phyloP scores from a whole-genome alignment of 2,888 invertebrate species.

The Cephonodes hylas region DNA sequence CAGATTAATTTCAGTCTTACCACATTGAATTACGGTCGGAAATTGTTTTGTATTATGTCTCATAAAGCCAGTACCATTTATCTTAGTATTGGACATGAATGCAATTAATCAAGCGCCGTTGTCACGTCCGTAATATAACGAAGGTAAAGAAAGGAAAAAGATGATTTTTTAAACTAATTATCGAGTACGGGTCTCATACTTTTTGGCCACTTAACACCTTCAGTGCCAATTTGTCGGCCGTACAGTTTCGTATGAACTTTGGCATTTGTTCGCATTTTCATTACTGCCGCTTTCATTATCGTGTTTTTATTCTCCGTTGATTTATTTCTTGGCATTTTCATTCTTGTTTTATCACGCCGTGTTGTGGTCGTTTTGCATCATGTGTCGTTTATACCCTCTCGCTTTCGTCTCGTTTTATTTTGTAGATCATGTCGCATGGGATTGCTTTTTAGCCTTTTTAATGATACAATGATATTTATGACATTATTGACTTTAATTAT shows the following conservation, averaged over 20 bases:
- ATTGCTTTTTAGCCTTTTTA: background rate
- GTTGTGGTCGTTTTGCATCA: slow-evolving; percentile 2
- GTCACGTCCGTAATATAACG: slow-evolving; percentile 70
- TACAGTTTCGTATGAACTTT: slow-evolving; percentile 27
- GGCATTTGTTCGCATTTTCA: slow-evolving; percentile 9
- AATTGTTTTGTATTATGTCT: background rate
- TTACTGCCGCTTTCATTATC: slow-evolving; percentile 10
- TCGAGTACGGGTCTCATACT: slow-evolving; percentile 59
- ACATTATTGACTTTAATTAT: background rate
- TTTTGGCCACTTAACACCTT: slow-evolving; percentile 72
- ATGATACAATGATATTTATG: background rate
- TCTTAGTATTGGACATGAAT: slow-evolving; percentile 67
- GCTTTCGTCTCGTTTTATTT: slow-evolving; percentile 6
- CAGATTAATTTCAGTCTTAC: background rate
- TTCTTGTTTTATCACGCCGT: slow-evolving; percentile 9
- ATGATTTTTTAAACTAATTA: slow-evolving; percentile 76
- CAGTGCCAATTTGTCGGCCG: slow-evolving; percentile 59
- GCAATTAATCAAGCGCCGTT: slow-evolving; percentile 77
- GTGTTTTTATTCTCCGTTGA: slow-evolving; percentile 9
- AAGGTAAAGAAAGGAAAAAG: slow-evolving; percentile 68
- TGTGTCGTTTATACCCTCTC: slow-evolving; percentile 10
- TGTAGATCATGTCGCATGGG: slow-evolving; percentile 1
- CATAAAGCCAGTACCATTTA: slow-evolving; percentile 49
- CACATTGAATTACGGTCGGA: background rate
- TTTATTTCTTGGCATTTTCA: slow-evolving; percentile 11